phyloP scores from a whole-genome alignment of 1,140 invertebrate genomes.

The Nylanderia fulva region DNA sequence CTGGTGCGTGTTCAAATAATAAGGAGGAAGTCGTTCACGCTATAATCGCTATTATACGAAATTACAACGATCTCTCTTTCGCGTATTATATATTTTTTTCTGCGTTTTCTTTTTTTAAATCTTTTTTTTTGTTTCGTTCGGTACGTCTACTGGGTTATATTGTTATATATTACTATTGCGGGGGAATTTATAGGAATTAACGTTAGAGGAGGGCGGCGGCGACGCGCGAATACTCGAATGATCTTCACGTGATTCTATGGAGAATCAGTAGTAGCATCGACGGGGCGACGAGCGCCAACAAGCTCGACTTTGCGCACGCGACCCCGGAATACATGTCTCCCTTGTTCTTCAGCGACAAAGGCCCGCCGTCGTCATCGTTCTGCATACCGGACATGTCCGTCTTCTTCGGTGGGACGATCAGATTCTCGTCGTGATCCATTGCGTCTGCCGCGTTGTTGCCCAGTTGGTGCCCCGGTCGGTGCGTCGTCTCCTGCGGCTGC shows the following conservation, averaged over 20 bases:
- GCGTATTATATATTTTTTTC: conserved; percentile 55
- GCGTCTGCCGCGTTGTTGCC: neutral
- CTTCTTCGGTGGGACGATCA: conserved; percentile 78
- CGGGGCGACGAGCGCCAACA: conserved; percentile 55
- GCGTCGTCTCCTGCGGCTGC: conserved; percentile 44
- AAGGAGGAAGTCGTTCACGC: conserved; percentile 49
- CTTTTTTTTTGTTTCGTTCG: conserved; percentile 56
- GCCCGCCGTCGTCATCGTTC: conserved; percentile 79
- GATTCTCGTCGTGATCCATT: conserved; percentile 77
- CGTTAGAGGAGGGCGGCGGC: conserved; percentile 13
- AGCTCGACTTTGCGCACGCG: conserved; percentile 30
- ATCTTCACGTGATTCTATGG: conserved; percentile 80
- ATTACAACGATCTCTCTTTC: conserved; percentile 73
- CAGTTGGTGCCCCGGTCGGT: neutral
- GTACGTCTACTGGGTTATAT: conserved; percentile 55
- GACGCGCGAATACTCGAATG: conserved; percentile 14
- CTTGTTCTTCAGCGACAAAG: conserved; percentile 81
- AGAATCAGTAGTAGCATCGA: conserved; percentile 63
- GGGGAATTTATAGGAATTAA: conserved; percentile 68
- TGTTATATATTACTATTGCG: conserved; percentile 77
- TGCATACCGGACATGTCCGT: conserved; percentile 77
- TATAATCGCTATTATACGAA: conserved; percentile 74
- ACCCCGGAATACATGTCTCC: conserved; percentile 64
- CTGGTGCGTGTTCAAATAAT: conserved; percentile 60
- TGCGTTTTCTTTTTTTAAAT: conserved; percentile 54